Conservation (phyloP, 2,797 vertebrate genomes). For the Cercopithecus petaurista region DNA sequence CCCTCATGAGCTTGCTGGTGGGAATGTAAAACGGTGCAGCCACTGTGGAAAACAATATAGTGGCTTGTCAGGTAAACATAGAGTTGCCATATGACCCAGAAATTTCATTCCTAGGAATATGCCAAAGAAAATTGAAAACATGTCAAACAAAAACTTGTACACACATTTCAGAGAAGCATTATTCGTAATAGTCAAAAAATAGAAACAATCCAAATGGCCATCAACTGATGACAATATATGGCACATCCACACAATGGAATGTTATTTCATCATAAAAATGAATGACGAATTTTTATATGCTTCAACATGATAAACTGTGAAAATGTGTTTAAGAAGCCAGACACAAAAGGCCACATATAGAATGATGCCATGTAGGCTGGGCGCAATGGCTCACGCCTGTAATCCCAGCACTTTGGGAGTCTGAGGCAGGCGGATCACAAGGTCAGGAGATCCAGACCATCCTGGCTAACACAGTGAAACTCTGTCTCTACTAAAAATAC, state of each 20-base stretch:
- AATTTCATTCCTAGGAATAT: neutral
- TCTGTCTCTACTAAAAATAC: too few relatives aligned
- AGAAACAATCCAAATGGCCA: too few relatives aligned
- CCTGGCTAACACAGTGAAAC: too few relatives aligned
- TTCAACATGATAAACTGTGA: neutral
- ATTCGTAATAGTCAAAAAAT: neutral
- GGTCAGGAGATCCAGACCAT: too few relatives aligned
- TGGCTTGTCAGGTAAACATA: neutral
- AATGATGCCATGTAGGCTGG: neutral
- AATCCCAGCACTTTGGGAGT: too few relatives aligned
- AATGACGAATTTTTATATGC: neutral
- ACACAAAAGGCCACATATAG: neutral
- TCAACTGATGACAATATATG: neutral
- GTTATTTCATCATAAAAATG: neutral
- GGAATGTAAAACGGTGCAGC: neutral
- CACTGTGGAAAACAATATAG: neutral
- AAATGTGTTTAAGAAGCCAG: neutral
- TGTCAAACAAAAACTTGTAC: neutral
- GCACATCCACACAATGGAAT: too few relatives aligned
- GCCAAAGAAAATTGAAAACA: neutral
- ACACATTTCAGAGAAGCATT: neutral
- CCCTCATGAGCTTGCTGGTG: too few relatives aligned
- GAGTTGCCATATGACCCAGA: neutral
- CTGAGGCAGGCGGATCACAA: too few relatives aligned
- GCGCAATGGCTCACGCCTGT: fast-evolving